A percentile compares a stretch with the other conserved stretches of the same genome.
These are phyloP conservation scores for Siphlonurus alternatus DNA, from an alignment of 2,888 invertebrate species.

Conservation along the genomic window DNA sequence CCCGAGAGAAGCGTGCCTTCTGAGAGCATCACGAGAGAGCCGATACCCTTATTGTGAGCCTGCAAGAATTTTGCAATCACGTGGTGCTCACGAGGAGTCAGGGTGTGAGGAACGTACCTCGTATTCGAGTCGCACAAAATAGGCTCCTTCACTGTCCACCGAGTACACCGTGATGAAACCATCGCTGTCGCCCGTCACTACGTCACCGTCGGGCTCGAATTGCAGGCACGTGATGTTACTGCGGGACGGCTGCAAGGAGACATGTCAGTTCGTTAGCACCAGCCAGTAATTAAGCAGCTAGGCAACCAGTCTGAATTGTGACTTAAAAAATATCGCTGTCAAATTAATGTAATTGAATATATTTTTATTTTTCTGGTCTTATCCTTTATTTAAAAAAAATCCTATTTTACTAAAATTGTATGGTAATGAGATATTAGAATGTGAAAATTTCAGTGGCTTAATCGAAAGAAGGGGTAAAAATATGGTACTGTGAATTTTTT, in stretches of 20 bases:
- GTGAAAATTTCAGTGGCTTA: too few species aligned
- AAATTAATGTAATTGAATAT: neutral
- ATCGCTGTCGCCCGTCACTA: constrained; percentile 81
- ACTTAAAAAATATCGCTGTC: neutral
- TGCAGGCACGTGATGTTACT: constrained; percentile 74
- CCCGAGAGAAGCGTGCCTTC: constrained; percentile 83
- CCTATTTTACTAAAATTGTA: too few species aligned
- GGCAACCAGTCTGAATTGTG: too few species aligned
- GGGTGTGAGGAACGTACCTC: constrained; percentile 34
- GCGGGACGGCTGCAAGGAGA: constrained; percentile 41
- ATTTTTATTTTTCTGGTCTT: too few species aligned
- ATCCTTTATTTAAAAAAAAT: too few species aligned
- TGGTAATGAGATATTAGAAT: too few species aligned
- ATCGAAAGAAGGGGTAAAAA: too few species aligned
- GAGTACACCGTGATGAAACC: constrained; percentile 84
- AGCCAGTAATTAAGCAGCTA: too few species aligned
- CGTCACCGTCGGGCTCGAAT: constrained; percentile 81
- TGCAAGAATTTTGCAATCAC: constrained; percentile 20
- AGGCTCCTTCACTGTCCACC: constrained; percentile 75
- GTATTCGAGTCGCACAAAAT: constrained; percentile 75
- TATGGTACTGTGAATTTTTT: too few species aligned
- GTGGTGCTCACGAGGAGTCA: neutral
- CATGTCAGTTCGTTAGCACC: too few species aligned
- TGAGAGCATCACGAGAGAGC: constrained; percentile 70
- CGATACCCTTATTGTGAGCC: constrained; percentile 76